phyloP scores from a whole-genome alignment of 2,888 invertebrate genomes.

The Cheiracanthium punctorium region DNA sequence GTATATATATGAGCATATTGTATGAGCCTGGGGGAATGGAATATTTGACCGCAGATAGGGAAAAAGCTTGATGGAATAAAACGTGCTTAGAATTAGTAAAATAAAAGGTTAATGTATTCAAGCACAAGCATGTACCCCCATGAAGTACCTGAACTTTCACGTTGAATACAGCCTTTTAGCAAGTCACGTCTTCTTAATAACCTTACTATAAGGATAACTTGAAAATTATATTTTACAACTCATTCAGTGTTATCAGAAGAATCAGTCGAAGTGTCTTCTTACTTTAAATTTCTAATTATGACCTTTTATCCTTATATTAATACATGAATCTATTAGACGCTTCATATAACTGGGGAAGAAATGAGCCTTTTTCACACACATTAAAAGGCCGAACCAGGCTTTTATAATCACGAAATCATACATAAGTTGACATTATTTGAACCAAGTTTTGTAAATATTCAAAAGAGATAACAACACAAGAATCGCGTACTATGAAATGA shows the following conservation, averaged over 20 bases:
- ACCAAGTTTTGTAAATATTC: background rate
- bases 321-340: background rate
- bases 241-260: background rate
- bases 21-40: background rate
- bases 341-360: too few species aligned
- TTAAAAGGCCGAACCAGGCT: conserved; percentile 6
- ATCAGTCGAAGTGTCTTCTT: background rate
- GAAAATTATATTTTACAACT: background rate
- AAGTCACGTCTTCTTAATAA: conserved; percentile 16
- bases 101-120: conserved; percentile 39
- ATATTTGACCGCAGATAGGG: conserved; percentile 22
- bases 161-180: conserved; percentile 5
- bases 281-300: conserved; percentile 22
- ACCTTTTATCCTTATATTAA: background rate
- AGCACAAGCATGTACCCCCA: background rate
- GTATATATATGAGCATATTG: background rate
- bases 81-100: conserved; percentile 45
- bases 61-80: conserved; percentile 2
- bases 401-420: background rate
- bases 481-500: too few species aligned
- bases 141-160: conserved; percentile 6
- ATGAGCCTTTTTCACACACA: background rate
- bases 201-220: background rate
- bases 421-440: conserved; percentile 21
- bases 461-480: too few species aligned